Base-by-base conservation (phyloP, 1,140 invertebrate genomes). In the Anagrus nilaparvatae region DNA sequence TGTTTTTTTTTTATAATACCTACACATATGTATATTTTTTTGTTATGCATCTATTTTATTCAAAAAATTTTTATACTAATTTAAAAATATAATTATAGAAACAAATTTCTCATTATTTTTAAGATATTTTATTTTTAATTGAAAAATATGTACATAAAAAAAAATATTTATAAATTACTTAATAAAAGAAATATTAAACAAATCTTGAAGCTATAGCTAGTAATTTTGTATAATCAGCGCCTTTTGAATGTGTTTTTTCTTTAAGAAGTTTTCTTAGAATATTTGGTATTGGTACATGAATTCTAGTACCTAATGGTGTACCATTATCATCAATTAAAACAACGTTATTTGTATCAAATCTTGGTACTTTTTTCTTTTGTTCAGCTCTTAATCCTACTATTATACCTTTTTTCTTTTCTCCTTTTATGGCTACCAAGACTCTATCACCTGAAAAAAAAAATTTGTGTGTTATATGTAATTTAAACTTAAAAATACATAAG, bases 301-400 rank as follows among this genome's bases (percentile, higher is more conserved):
- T 93, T 47, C 95, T 76, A 4, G 87, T 98, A 18, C 96, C 96
- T 9, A 96, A 65, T 1, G 95, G 93, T 17, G 77, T 84, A 49
- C 92, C 93, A 65, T 81, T 87, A 53, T 98, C 92, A 58, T 98
- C 93, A 39, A 99, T 85, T 0, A 99, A 65, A 2, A 99, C 94
- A 44, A 98, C 61, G 68, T 99, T 99, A 59, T 99, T 99, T 48
- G 81, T 90, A 63, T 99, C 96, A 68, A 90, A 95, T 56, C 83
- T 85, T 0, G 95, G 95, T 23, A 94, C 72, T 61, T 87, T 84
- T 4, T 81, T 60, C 41, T 77, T 75, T 58, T 96, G 88, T 40
- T 76, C 78, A 58, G 90, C 81, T 59, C 91, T 92, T 2, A 89
- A 68, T 1, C 96, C 96, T 17, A 99, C 94, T 33, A 99, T 72